Percentiles rank a stretch among this genome's conserved stretches.
Conservation (phyloP, 1,140 invertebrate genomes). For the Berghia stephanieae region DNA sequence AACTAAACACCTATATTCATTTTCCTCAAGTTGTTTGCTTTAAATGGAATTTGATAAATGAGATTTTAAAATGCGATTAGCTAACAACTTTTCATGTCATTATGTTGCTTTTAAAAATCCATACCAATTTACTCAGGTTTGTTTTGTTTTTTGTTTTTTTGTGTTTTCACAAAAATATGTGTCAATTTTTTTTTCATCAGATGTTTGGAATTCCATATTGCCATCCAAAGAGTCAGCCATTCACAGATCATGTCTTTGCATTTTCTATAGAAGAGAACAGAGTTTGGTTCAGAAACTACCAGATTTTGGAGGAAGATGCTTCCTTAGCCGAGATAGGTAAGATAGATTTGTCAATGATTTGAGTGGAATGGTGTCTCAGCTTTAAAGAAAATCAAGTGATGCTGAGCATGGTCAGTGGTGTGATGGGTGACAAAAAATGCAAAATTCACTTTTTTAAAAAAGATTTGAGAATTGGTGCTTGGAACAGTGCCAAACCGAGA, state of each 20-base stretch:
- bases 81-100: too few relatives aligned
- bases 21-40: too few relatives aligned
- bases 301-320: slow-evolving; percentile 95
- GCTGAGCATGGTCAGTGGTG: not conserved
- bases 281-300: slow-evolving; percentile 99
- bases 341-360: not conserved
- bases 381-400: too few relatives aligned
- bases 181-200: slow-evolving; percentile 69
- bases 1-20: too few relatives aligned
- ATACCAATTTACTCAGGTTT: not conserved
- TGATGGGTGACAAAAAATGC: too few relatives aligned
- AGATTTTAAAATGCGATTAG: too few relatives aligned
- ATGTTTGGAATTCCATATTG: slow-evolving; percentile 94
- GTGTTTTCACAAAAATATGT: not conserved
- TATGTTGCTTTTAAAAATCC: not conserved
- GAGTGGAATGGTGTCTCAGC: too few relatives aligned
- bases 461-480: too few relatives aligned
- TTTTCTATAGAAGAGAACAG: slow-evolving; percentile 92
- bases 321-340: slow-evolving; percentile 91
- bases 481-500: too few relatives aligned
- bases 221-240: slow-evolving; percentile 99
- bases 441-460: too few relatives aligned
- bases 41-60: too few relatives aligned
- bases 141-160: not conserved
- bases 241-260: slow-evolving; percentile 96